Conservation (phyloP, 1,140 invertebrate genomes). For the Microplitis demolitor region DNA sequence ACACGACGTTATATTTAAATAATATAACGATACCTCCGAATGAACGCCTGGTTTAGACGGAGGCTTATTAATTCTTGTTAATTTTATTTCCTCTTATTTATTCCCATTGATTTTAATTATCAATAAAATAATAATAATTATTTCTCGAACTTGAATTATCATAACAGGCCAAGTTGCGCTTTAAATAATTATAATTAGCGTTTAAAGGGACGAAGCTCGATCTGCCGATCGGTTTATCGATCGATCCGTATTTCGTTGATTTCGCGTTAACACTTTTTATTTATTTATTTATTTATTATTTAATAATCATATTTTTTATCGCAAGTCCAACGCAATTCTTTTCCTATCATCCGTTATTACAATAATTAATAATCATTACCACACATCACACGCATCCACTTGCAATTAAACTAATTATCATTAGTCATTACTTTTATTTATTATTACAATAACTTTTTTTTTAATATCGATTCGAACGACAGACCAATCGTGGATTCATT, state of each 20-base stretch:
- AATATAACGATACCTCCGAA: conserved; percentile 16
- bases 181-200: conserved; percentile 23
- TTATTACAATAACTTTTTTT: not conserved
- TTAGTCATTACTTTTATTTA: not conserved
- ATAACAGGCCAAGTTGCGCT: conserved; percentile 22
- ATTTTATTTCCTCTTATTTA: not conserved
- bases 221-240: conserved; percentile 20
- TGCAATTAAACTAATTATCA: not conserved
- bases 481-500: conserved; percentile 11
- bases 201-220: conserved; percentile 25
- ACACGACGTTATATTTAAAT: conserved; percentile 3
- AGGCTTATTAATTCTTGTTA: not conserved
- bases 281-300: too few species aligned
- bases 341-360: not conserved
- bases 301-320: not conserved
- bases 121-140: not conserved
- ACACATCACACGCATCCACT: conserved; percentile 10
- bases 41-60: conserved; percentile 16
- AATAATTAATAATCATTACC: not conserved
- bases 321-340: conserved; percentile 5
- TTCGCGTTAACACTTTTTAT: conserved; percentile 9
- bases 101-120: conserved; percentile 6
- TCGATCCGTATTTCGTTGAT: conserved; percentile 25
- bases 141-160: conserved; percentile 10
- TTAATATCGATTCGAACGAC: conserved; percentile 7